Base-by-base conservation (phyloP, 1,140 invertebrate genomes). In the Hermetia illucens region DNA sequence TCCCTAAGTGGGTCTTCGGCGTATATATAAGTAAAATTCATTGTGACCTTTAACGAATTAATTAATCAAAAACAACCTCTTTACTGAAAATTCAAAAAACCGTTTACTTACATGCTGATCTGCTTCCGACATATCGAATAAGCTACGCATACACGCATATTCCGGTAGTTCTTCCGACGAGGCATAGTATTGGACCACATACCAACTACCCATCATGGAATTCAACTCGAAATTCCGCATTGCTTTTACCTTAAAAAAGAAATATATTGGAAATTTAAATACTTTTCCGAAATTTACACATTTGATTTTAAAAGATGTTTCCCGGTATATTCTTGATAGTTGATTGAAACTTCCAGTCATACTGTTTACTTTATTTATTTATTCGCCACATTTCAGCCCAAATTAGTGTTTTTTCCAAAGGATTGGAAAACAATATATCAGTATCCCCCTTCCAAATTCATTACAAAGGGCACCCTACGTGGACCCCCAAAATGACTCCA, bases 11-110 rank as follows among this genome's bases (percentile, higher is more conserved):
- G 85, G 62, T 88, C 83, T 50, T 87, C 81, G 0, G 73, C 75
- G 48, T 80, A 89, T 36, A 75, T 79, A 50, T 85, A 89, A 5
- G 79, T 86, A 52, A 89, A 85, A 54, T 84, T 83, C 83, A 89
- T 86, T 3, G 77, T 82, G 29, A 83, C 72, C 50, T 73, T 29
- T 29, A 13, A 15, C 27, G 12, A 29, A 29, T 12, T 13, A 25
- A 25, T 13, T 12, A 29, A 12, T 29, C 27, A 15, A 29, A 3
- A 13, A 9, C n/a, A 29, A 29, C n/a, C 27, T 29, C 16, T 29
- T 15, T 13, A 4, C 27, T 9, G 9, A 29, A 15, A 29, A 29
- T 29, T 29, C 27, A 29, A 29, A 29, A 13, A 13, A 12, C 16
- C 3, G 27, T 29, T 3, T 5, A 39, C 38, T 21, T 22, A 39